Percentiles rank a stretch among this genome's conserved stretches.
These are phyloP conservation scores for Dicyrtoma fusca DNA, from an alignment of 2,888 invertebrate species.

Conservation along the genomic window DNA sequence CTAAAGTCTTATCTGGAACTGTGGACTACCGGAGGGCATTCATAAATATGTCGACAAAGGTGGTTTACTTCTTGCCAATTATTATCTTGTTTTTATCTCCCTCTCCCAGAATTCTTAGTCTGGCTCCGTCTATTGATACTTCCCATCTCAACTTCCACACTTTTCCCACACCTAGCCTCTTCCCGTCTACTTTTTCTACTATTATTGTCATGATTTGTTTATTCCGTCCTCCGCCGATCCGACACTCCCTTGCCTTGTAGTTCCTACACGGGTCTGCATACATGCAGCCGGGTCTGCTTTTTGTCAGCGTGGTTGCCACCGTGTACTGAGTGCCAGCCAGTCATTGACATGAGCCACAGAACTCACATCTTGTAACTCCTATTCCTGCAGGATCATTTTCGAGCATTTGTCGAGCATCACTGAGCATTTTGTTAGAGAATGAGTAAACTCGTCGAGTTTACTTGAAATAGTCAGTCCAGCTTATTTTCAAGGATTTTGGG, in stretches of 20 bases:
- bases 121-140: neutral
- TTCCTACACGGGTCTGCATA: too few species aligned
- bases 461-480: too few species aligned
- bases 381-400: neutral
- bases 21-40: conserved; percentile 14
- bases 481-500: too few species aligned
- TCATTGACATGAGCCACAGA: neutral
- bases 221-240: neutral
- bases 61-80: conserved; percentile 23
- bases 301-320: too few species aligned
- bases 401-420: too few species aligned
- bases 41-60: conserved; percentile 24
- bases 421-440: too few species aligned
- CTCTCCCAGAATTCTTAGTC: neutral
- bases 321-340: neutral
- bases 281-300: too few species aligned
- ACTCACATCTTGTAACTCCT: too few species aligned
- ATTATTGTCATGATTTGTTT: neutral
- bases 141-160: neutral
- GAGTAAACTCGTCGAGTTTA: too few species aligned
- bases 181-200: neutral
- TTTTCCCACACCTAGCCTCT: neutral
- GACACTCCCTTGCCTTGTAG: too few species aligned
- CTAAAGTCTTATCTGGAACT: conserved; percentile 4
- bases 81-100: conserved; percentile 15